Evolutionary conservation across 2,797 vertebrate genomes (phyloP).

Genomic region (Pelochelys cantorii): DNA sequence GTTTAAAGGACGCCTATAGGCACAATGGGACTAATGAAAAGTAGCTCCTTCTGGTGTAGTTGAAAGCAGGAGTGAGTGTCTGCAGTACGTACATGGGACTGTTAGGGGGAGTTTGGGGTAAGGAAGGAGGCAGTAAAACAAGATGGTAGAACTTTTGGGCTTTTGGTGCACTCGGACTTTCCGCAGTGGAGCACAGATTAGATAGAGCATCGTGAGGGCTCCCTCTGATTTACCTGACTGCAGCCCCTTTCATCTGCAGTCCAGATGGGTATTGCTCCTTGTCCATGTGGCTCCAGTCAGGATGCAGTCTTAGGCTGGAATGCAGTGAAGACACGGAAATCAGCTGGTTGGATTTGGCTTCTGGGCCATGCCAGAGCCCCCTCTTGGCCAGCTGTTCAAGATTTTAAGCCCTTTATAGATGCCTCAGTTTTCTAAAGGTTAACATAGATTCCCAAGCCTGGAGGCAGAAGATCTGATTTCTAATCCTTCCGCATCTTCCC

Average conservation of each 20-base stretch:
- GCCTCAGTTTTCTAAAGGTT: background rate
- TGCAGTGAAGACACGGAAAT: background rate
- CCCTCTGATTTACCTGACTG: background rate
- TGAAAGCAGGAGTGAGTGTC: background rate
- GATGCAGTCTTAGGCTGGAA: background rate
- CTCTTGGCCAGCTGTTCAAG: background rate
- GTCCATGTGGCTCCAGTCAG: background rate
- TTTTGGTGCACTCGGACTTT: background rate
- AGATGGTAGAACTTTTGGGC: background rate
- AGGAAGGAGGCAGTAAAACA: background rate
- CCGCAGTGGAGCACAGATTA: accelerated
- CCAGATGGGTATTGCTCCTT: background rate
- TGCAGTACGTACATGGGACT: background rate
- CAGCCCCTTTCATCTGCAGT: background rate
- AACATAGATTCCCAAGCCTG: background rate
- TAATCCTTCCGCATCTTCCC: background rate
- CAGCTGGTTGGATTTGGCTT: background rate
- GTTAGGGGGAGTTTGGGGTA: background rate
- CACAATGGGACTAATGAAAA: background rate
- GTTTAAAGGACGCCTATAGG: background rate
- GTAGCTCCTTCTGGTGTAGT: background rate
- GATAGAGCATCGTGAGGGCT: background rate
- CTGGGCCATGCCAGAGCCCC: background rate
- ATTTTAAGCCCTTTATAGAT: background rate
- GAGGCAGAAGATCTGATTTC: background rate